Percentiles rank a stretch among this genome's conserved stretches.
phyloP scores from a whole-genome alignment of 2,113 vertebrate species.

The Oplegnathus fasciatus region DNA sequence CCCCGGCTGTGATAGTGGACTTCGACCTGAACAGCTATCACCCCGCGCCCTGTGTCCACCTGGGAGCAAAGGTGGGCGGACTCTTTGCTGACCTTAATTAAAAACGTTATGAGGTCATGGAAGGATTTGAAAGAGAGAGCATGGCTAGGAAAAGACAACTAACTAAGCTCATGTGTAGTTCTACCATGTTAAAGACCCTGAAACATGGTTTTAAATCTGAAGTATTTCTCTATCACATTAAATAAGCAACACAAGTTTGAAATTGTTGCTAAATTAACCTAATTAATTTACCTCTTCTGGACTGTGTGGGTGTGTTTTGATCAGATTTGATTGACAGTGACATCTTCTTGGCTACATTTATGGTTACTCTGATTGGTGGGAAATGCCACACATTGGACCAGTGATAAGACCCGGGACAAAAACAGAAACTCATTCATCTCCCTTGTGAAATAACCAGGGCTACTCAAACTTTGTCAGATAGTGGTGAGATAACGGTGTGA shows the following conservation, averaged over 20 bases:
- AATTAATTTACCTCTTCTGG: not conserved
- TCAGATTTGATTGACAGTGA: not conserved
- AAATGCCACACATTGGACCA: not conserved
- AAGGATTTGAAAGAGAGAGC: not conserved
- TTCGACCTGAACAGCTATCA: slow-evolving; percentile 83
- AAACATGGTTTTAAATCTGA: not conserved
- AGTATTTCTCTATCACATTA: not conserved
- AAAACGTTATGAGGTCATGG: not conserved
- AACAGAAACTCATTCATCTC: not conserved
- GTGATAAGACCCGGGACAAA: not conserved
- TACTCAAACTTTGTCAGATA: not conserved
- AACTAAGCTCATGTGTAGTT: not conserved
- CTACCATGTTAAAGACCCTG: too few relatives aligned
- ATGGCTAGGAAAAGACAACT: not conserved
- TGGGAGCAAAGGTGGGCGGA: slow-evolving; percentile 82
- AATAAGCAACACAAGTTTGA: too few relatives aligned
- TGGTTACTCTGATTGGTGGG: not conserved
- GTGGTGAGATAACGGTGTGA: not conserved
- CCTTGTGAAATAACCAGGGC: not conserved
- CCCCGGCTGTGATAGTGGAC: slow-evolving; percentile 80
- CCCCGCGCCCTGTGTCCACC: slow-evolving; percentile 82
- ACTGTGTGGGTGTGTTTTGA: not conserved
- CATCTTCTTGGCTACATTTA: not conserved
- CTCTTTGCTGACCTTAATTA: too few relatives aligned
- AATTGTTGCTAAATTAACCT: not conserved